Conservation (phyloP, 1,140 invertebrate species). For the Nebria ingens region DNA sequence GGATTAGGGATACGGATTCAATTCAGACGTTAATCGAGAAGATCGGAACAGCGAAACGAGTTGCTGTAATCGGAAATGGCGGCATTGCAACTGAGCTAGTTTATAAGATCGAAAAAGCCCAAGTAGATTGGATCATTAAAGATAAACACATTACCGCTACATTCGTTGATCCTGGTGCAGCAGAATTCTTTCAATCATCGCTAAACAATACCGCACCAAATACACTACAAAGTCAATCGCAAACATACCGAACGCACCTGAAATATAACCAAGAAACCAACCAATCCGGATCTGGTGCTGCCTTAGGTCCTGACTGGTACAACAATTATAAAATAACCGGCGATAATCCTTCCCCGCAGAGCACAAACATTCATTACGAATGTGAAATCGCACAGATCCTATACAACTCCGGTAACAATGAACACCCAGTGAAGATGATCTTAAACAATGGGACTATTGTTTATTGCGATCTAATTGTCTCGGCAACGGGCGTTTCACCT, state of each 20-base stretch:
- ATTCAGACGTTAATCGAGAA: conserved; percentile 67
- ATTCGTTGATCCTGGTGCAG: conserved; percentile 92
- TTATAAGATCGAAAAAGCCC: conserved; percentile 71
- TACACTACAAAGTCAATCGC: conserved; percentile 39
- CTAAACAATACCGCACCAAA: conserved; percentile 16
- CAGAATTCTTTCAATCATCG: conserved; percentile 73
- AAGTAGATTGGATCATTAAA: conserved; percentile 89
- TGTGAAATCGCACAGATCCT: conserved; percentile 52
- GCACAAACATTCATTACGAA: conserved; percentile 52
- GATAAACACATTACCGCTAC: conserved; percentile 85
- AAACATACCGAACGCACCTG: conserved; percentile 60
- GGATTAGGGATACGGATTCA: conserved; percentile 93
- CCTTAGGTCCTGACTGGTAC: conserved; percentile 94
- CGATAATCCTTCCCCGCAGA: conserved; percentile 23
- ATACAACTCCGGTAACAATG: conserved; percentile 30
- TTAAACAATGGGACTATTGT: conserved; percentile 65
- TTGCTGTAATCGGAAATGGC: conserved; percentile 89
- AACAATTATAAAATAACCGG: conserved; percentile 54
- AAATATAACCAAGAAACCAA: conserved; percentile 40
- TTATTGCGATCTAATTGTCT: conserved; percentile 86
- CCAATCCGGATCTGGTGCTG: conserved; percentile 53
- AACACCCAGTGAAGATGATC: conserved; percentile 62
- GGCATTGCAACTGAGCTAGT: conserved; percentile 95
- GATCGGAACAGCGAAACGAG: conserved; percentile 52
- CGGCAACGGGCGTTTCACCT: conserved; percentile 87